phyloP scores from a whole-genome alignment of 2,113 vertebrate species.

The Hystrix brachyura region DNA sequence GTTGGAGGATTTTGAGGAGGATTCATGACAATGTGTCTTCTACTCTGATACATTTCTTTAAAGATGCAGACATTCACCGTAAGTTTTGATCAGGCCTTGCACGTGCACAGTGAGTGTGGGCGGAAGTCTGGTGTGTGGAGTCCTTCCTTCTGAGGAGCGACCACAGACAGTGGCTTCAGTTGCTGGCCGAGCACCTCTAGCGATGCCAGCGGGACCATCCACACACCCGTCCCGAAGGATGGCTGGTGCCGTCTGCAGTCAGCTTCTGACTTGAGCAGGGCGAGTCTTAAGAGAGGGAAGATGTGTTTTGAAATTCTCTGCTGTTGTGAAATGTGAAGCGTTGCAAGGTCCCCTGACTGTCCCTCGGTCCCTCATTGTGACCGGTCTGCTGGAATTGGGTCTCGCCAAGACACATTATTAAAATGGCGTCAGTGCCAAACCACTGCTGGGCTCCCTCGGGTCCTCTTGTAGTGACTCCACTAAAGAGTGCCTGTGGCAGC shows the following conservation, averaged over 20 bases:
- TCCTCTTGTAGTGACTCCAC: neutral
- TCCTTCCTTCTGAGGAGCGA: neutral
- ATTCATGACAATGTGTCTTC: neutral
- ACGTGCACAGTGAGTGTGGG: rapidly evolving
- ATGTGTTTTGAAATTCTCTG: conserved; percentile 73
- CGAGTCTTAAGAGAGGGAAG: conserved; percentile 73
- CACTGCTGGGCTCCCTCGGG: neutral
- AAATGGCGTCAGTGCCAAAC: neutral
- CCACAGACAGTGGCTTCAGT: neutral
- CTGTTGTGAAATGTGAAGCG: conserved; percentile 81
- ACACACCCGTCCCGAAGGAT: rapidly evolving
- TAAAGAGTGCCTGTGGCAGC: neutral
- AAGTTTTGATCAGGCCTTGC: neutral
- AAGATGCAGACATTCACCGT: neutral
- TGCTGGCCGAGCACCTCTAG: neutral
- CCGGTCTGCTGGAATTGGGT: neutral
- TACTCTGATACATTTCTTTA: neutral
- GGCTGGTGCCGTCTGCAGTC: neutral
- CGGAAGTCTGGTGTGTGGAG: rapidly evolving
- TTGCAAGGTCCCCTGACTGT: conserved; percentile 52
- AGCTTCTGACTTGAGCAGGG: neutral
- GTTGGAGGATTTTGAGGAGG: neutral
- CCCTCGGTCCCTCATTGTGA: conserved; percentile 68
- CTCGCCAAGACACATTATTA: neutral
- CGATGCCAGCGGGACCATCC: neutral